phyloP scores from a whole-genome alignment of 2,797 vertebrate genomes.

The Xenops minutus region DNA sequence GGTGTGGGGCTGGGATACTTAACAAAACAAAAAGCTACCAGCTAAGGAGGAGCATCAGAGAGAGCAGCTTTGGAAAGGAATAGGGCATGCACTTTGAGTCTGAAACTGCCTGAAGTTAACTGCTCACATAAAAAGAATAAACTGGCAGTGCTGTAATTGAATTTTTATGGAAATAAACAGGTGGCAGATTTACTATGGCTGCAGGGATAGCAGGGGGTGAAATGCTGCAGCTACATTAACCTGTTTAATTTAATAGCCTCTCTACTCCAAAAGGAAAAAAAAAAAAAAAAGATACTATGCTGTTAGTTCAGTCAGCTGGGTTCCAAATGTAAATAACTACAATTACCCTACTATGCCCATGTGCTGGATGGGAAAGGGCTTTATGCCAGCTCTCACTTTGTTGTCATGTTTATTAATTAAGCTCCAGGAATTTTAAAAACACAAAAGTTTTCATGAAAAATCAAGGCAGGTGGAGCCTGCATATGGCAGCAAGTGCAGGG shows the following conservation, averaged over 20 bases:
- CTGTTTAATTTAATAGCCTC: constrained; percentile 77
- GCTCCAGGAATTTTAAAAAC: constrained; percentile 50
- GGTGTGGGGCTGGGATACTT: neutral
- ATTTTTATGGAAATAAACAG: constrained; percentile 85
- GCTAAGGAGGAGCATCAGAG: constrained; percentile 1
- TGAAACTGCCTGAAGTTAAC: constrained; percentile 71
- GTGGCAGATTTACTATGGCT: constrained; percentile 78
- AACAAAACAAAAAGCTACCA: neutral
- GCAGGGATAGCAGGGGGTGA: constrained; percentile 65
- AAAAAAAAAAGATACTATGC: neutral
- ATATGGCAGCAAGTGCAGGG: neutral
- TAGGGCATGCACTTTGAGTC: neutral
- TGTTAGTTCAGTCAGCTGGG: constrained; percentile 68
- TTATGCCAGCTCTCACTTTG: constrained; percentile 47
- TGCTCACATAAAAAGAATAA: constrained; percentile 73
- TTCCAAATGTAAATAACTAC: constrained; percentile 77
- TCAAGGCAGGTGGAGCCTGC: neutral
- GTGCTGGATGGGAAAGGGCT: constrained; percentile 53
- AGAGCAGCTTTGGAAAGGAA: neutral
- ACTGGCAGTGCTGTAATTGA: constrained; percentile 77
- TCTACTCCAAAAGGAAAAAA: neutral
- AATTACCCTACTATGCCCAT: constrained; percentile 59
- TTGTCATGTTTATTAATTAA: constrained; percentile 74
- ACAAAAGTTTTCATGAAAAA: constrained; percentile 42
- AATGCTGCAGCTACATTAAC: constrained; percentile 75